Base-by-base conservation (phyloP, 2,113 vertebrate genomes). In the Hemibagrus wyckioides region DNA sequence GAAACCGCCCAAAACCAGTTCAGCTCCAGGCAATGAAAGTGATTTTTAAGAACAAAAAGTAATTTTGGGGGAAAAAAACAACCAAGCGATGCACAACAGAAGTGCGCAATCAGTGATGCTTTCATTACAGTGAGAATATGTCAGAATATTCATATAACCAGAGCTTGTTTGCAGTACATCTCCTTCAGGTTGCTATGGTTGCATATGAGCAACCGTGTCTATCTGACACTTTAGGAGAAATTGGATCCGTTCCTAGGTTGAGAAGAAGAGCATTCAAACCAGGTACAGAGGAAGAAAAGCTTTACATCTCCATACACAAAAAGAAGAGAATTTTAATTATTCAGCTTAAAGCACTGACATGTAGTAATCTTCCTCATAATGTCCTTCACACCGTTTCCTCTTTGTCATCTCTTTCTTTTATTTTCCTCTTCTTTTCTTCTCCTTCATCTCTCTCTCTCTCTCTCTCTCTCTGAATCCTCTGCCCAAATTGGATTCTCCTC, bases 401-500 rank as follows among this genome's bases (percentile, higher is more conserved):
- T 56, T 21, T 79, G n/a, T 54, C 79, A 15, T 57, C 52, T 7
- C 77, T 15, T 83, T 39, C 44, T 44, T 6, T 41, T 48, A n/a
- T 30, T 54, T 85, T 63, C 36, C 14, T 75, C 28, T 79, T 54
- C 5, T 30, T 77, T 77, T 21, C 19, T 36, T 33, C 69, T 73
- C 33, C 19, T 1, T n/a, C 44, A 9, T 63, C 54, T 41, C 30
- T 56, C 56, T 48, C 44, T 48, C 69, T 86, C 65, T 85, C 28
- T 3, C 48, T 77, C 56, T 63, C 59, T 89, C 86, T 82, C 84
- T 87, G 15, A 65, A 56, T 71, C 13, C 71, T 41, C 63, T 81
- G 56, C 73, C 44, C 61, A 86, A 71, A 80, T 73, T 80, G 73
- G 80, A 90, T 73, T 80, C 69, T 82, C 59, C 54, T 88, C 50